Evolutionary conservation across 2,113 vertebrate species (phyloP).

Genomic region (Tylochromis polylepis): DNA sequence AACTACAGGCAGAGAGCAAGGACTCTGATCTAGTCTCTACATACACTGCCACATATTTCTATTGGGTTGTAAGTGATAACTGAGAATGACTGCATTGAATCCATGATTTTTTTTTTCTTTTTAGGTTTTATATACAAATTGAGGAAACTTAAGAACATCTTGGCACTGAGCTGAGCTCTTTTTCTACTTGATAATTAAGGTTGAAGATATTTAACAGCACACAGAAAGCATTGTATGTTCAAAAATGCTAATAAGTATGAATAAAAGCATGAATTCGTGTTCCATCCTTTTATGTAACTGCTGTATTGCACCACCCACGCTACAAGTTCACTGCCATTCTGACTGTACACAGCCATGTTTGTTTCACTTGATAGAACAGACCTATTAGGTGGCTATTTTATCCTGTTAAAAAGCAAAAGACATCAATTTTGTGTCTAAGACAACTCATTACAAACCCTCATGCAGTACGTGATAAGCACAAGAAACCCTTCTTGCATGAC

Average conservation of each 20-base stretch:
- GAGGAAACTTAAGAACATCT: not conserved
- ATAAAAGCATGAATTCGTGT: not conserved
- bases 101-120: not conserved
- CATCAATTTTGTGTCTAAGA: not conserved
- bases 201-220: not conserved
- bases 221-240: not conserved
- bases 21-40: not conserved
- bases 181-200: not conserved
- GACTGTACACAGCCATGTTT: not conserved
- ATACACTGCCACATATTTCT: not conserved
- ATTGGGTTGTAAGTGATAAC: too few relatives aligned
- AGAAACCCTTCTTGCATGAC: not conserved
- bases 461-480: not conserved
- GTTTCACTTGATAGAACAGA: slow-evolving; percentile 3
- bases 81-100: not conserved
- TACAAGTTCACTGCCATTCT: not conserved
- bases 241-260: not conserved
- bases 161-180: not conserved
- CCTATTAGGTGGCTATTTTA: not conserved
- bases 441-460: not conserved
- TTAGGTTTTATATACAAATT: not conserved
- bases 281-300: not conserved
- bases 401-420: not conserved
- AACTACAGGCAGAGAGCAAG: not conserved
- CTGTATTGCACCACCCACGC: not conserved